phyloP scores from a whole-genome alignment of 2,113 vertebrate species.

The Diphyllodes magnificus region DNA sequence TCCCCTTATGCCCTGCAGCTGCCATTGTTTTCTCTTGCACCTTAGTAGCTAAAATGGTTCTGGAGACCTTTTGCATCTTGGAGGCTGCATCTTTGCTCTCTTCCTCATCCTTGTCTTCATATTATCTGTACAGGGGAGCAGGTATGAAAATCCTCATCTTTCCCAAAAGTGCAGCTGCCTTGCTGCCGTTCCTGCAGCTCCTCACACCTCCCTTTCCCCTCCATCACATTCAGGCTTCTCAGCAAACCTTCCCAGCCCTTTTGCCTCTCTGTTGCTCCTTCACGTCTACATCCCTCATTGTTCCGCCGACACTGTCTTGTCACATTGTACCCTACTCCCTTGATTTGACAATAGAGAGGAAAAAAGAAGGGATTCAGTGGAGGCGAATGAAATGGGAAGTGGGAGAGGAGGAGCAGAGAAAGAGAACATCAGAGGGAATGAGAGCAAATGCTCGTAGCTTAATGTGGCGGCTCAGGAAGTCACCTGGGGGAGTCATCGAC shows the following conservation, averaged over 20 bases:
- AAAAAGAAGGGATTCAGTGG: not conserved
- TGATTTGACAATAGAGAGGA: slow-evolving; percentile 36
- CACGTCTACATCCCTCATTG: not conserved
- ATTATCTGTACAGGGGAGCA: not conserved
- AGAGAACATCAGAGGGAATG: slow-evolving; percentile 30
- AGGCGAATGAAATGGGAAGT: not conserved
- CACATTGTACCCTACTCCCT: not conserved
- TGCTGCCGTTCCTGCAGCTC: not conserved
- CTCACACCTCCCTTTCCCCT: not conserved
- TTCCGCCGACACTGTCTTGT: not conserved
- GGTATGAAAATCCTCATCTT: not conserved
- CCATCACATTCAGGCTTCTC: not conserved
- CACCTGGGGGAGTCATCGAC: slow-evolving; percentile 44
- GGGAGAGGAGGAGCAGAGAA: slow-evolving; percentile 32
- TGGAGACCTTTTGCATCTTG: not conserved
- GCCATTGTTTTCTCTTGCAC: not conserved
- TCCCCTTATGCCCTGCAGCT: not conserved
- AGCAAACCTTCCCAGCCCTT: not conserved
- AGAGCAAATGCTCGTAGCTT: not conserved
- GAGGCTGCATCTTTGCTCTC: not conserved
- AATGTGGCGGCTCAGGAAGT: not conserved
- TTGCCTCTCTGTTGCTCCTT: slow-evolving; percentile 3
- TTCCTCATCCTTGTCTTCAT: not conserved
- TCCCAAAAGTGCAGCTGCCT: not conserved
- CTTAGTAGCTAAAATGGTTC: not conserved